phyloP scores from a whole-genome alignment of 1,140 invertebrate genomes.

The Diorhabda sublineata region DNA sequence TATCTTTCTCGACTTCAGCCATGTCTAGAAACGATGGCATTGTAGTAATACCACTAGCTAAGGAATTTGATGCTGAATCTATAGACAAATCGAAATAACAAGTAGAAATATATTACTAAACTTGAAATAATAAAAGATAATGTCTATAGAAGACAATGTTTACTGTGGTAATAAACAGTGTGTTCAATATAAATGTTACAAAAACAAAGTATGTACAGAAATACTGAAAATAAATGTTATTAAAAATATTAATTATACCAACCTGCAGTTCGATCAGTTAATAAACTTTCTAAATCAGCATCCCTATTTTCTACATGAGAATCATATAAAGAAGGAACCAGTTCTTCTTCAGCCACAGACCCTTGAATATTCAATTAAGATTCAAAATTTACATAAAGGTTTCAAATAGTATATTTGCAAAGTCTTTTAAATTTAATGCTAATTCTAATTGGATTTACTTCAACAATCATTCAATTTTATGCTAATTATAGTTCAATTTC shows the following conservation, averaged over 20 bases:
- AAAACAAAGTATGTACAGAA: too few species aligned
- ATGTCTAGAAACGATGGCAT: slow-evolving; percentile 42
- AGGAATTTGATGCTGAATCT: slow-evolving; percentile 40
- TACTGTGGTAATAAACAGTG: too few species aligned
- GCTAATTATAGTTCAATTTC: too few species aligned
- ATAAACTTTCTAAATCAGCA: slow-evolving; percentile 36
- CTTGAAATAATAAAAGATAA: too few species aligned
- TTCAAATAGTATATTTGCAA: too few species aligned
- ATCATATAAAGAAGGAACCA: slow-evolving; percentile 34
- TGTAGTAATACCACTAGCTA: slow-evolving; percentile 33
- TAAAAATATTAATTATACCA: slow-evolving; percentile 5
- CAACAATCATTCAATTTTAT: too few species aligned
- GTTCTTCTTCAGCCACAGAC: slow-evolving; percentile 34
- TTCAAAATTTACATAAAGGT: background rate
- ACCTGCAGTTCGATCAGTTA: slow-evolving; percentile 38
- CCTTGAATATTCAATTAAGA: slow-evolving; percentile 22
- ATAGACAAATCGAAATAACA: background rate
- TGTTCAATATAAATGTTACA: background rate
- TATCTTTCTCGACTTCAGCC: slow-evolving; percentile 27
- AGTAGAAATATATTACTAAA: too few species aligned
- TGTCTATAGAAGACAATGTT: too few species aligned
- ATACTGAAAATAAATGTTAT: too few species aligned
- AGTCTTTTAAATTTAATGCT: too few species aligned
- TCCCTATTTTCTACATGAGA: slow-evolving; percentile 32
- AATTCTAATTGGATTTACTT: too few species aligned